Evolutionary conservation across 2,888 invertebrate species (phyloP).

Genomic region (Epistrophe grossulariae): DNA sequence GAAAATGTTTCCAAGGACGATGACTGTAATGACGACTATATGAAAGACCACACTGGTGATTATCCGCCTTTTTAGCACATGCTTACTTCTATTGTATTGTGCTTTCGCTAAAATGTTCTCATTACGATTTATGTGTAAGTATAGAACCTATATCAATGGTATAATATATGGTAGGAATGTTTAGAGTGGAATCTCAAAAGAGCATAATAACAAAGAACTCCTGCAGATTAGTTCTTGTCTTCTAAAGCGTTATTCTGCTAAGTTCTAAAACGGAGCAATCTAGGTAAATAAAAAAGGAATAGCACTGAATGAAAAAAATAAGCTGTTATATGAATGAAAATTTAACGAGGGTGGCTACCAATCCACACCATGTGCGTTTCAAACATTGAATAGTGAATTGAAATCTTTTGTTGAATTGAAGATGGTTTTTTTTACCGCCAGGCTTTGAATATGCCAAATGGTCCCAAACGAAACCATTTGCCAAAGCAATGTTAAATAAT

Average conservation of each 20-base stretch:
- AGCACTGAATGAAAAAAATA: background rate
- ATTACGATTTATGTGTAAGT: slow-evolving; percentile 54
- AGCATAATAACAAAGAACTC: slow-evolving; percentile 70
- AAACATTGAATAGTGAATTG: slow-evolving; percentile 59
- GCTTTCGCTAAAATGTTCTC: slow-evolving; percentile 76
- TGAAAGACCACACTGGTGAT: slow-evolving; percentile 75
- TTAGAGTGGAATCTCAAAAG: slow-evolving; percentile 58
- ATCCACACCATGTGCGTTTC: slow-evolving; percentile 72
- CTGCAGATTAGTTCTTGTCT: slow-evolving; percentile 73
- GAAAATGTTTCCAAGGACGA: slow-evolving; percentile 35
- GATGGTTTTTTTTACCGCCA: slow-evolving; percentile 36
- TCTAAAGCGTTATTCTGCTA: slow-evolving; percentile 72
- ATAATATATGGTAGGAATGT: slow-evolving; percentile 13
- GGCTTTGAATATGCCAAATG: slow-evolving; percentile 62
- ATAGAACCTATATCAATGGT: slow-evolving; percentile 5
- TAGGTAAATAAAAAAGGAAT: slow-evolving; percentile 55
- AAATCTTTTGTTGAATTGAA: slow-evolving; percentile 59
- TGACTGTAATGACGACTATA: slow-evolving; percentile 38
- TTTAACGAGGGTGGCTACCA: slow-evolving; percentile 71
- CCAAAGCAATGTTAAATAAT: slow-evolving; percentile 44
- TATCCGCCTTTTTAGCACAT: slow-evolving; percentile 78
- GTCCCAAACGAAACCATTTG: slow-evolving; percentile 56
- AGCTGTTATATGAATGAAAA: slow-evolving; percentile 57
- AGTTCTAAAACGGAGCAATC: slow-evolving; percentile 74
- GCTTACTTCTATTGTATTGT: slow-evolving; percentile 76